Base-by-base conservation (phyloP, 2,113 vertebrate genomes). In the Apteryx owenii region DNA sequence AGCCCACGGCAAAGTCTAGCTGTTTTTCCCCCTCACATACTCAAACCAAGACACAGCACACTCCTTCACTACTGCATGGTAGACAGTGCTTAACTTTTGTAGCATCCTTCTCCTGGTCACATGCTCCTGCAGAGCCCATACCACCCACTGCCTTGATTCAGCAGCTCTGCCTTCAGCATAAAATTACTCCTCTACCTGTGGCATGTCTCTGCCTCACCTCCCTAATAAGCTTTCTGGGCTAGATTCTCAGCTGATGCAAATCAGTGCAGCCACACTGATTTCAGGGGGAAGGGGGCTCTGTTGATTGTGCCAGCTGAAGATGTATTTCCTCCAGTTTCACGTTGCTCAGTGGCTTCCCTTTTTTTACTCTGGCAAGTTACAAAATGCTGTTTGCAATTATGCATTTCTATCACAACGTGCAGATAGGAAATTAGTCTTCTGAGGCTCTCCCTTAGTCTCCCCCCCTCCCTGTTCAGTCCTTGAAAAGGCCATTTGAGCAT, bases 401-500 rank as follows among this genome's bases (percentile, higher is more conserved):
- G 10, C 46, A 53, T 95, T 94, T 95, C 91, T 89, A 88, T 90
- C 95, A 95, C 96, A 79, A 44, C 3, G 5, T 50, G 8, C 28
- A 89, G 64, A 84, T 85, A 97, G 91, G 89, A 46, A 95, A 97
- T 72, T 90, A 77, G 53, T 60, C 61, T 95, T 97, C 56, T 82
- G 70, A 95, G 31, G 83, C 69, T 62, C 71, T 73, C 23, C 21
- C 33, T 85, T 46, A 53, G 48, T 78, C 33, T 31, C 31, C 25
- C 48, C 7, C 7, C 12, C 33, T 36, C 78, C 56, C 48, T 1
- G 1, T 50, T 83, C 46, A 75, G 87, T 82, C 83, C 76, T 97
- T 96, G 86, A 96, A 88, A 96, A 96, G 42, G 89, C 90, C 95
- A 89, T 95, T 95, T 89, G 69, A 94, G 84, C 80, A 92, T 85